Base-by-base conservation (phyloP, 2,113 vertebrate species). In the Macquaria australasica region DNA sequence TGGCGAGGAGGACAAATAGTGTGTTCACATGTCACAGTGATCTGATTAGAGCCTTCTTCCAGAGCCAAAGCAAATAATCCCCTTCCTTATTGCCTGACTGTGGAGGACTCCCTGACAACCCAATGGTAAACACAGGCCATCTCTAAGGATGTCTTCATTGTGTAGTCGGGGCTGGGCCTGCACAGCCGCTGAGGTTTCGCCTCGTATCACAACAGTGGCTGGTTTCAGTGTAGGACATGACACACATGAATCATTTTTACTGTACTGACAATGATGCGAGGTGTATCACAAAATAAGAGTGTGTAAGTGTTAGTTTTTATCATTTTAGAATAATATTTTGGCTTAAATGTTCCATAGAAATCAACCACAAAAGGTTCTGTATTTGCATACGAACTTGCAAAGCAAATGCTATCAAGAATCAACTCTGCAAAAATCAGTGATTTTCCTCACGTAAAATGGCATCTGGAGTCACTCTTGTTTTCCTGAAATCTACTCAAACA, bases 81-180 rank as follows among this genome's bases (percentile, higher is more conserved):
- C 79, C 87, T 94, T 95, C 95, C 94, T 92, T 91, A 94, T 92
- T 94, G 90, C 87, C 85, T 77, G 86, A 91, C 64, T 82, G 66
- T 59, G 87, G 90, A 89, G 87, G 91, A 93, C 93, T 94, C 94
- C 96, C 93, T 96, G 94, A 94, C 95, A 96, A 96, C 96, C 89
- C 20, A n/a, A 43, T 73, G 55, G 90, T 93, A 96, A 96, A 96
- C 95, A 96, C 81, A 89, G 63, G 66, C 85, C 88, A 93, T 96
- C 92, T 89, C 95, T 84, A 96, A 95, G 95, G 95, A 96, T 95
- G 93, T 94, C 87, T 93, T 93, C 91, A 94, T 94, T 95, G 94
- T 95, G 93, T 91, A 74, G 87, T 78, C 7, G 77, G 79, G 87
- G 91, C 84, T 83, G 82, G 86, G 91, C 82, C 77, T 83, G 82